Evolutionary conservation across 1,140 invertebrate species (phyloP), one percentile per base, ranked within the genome.

Genomic region (Hestina assimilis): DNA sequence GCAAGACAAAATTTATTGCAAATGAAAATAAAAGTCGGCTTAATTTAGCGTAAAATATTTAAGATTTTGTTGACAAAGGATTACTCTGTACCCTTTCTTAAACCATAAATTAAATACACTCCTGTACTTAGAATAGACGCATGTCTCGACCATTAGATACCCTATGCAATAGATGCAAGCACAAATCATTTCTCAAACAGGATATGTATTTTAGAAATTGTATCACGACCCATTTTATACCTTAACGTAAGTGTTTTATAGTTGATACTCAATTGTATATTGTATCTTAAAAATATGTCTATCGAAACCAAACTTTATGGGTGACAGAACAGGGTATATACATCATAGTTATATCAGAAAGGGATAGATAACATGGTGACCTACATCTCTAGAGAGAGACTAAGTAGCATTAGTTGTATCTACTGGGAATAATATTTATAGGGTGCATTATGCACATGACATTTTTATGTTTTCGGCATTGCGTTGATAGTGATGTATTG

Each of bases 361-460:
- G 52, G 69, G 58, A 58, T 47, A 62, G 72, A 73, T 72, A 82
- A 69, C 73, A 79, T 67, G 59, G 63, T 87, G 84, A 86, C 84
- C 83, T 83, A 87, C 75, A 86, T 87, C 84, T 88, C 85, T 79
- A 52, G 79, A 86, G 83, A 79, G 72, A 72, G 67, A 75, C 71
- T 79, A 75, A 75, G 69, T 69, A 79, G 72, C 66, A 76, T 86
- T 85, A 84, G 75, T 21, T 24, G 64, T 62, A 67, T 84, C 80
- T 67, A 72, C 62, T 69, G 84, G 81, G 83, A 79, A 76, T 81
- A 76, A 86, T 86, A 88, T 88, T 86, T 86, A 85, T 88, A 69
- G 82, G 74, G 81, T 86, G 83, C 83, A 88, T 81, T 81, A 85
- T 85, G 85, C 79, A 81, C 75, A 77, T 86, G 85, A 88, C 85